phyloP scores from a whole-genome alignment of 2,888 invertebrate genomes.

The Muscina levida region DNA sequence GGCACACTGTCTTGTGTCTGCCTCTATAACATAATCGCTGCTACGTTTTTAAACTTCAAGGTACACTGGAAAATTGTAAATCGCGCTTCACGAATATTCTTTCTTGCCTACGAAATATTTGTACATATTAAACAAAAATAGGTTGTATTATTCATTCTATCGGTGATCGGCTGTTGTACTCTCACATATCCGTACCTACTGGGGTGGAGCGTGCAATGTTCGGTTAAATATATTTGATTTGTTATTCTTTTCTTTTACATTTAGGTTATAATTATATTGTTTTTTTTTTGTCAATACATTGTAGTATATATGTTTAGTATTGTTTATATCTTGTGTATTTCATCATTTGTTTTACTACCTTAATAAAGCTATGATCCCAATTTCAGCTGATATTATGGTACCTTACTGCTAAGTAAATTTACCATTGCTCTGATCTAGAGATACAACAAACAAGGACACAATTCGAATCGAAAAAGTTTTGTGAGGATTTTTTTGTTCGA shows the following conservation, averaged over 20 bases:
- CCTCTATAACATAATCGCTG: too few species aligned
- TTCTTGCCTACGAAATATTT: too few species aligned
- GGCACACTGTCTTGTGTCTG: too few species aligned
- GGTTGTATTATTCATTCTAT: too few species aligned
- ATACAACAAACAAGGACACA: neutral
- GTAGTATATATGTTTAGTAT: constrained; percentile 39
- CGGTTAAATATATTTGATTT: constrained; percentile 15
- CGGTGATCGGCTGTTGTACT: too few species aligned
- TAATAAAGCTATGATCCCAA: constrained; percentile 87
- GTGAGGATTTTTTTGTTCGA: neutral
- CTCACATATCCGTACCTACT: too few species aligned
- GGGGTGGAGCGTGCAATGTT: neutral
- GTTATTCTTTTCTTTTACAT: constrained; percentile 19
- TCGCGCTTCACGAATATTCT: too few species aligned
- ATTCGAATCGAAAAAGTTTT: neutral
- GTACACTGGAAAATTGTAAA: too few species aligned
- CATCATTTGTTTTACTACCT: constrained; percentile 75
- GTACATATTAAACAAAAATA: too few species aligned
- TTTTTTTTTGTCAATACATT: constrained; percentile 27
- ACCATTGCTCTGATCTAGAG: constrained; percentile 78
- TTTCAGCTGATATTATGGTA: constrained; percentile 81
- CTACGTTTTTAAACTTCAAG: too few species aligned
- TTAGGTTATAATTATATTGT: constrained; percentile 18
- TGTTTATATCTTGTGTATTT: constrained; percentile 68
- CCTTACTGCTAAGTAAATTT: constrained; percentile 80